These are phyloP conservation scores for Pycnonotus jocosus DNA, from an alignment of 2,113 vertebrate genomes.

Conservation along the genomic window DNA sequence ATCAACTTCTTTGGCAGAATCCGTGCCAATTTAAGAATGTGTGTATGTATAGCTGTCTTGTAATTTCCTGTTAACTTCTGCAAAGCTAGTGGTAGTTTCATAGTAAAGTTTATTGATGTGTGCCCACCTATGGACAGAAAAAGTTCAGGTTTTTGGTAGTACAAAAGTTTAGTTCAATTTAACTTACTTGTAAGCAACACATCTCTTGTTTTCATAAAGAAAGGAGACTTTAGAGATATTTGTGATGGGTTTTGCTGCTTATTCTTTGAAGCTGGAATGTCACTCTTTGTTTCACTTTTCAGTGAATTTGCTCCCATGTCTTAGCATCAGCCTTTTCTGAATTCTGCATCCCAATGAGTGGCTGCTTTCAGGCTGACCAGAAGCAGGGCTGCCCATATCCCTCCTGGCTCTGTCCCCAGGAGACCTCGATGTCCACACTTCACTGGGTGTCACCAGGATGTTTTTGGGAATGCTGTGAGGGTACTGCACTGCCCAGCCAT, in stretches of 20 bases:
- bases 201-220: background rate
- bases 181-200: background rate
- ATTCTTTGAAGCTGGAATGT: background rate
- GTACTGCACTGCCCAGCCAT: fast-evolving
- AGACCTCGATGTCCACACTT: fast-evolving
- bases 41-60: background rate
- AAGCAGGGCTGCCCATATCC: background rate
- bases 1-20: background rate
- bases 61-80: background rate
- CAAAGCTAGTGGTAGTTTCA: background rate
- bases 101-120: background rate
- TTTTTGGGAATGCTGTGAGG: background rate
- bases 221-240: background rate
- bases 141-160: background rate
- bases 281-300: background rate
- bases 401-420: fast-evolving
- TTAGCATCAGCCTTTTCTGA: fast-evolving
- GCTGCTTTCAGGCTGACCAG: background rate
- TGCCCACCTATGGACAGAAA: background rate
- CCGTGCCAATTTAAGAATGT: background rate
- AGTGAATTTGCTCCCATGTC: background rate
- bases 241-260: background rate
- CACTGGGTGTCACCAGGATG: background rate
- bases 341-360: fast-evolving
- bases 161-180: background rate